Evolutionary conservation across 2,888 invertebrate species (phyloP).

Genomic region (Orthonevra nobilis): DNA sequence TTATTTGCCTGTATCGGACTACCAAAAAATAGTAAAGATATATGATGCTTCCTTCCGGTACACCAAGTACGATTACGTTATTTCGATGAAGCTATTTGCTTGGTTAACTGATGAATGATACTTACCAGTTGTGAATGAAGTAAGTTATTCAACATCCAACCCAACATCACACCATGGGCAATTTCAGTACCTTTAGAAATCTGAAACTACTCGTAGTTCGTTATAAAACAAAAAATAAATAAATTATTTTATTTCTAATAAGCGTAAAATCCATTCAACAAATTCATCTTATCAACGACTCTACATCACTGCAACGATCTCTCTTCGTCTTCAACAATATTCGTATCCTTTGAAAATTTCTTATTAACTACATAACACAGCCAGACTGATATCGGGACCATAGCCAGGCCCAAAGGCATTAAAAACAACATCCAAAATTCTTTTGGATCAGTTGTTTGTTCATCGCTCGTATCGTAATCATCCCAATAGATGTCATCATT

Average conservation of each 20-base stretch:
- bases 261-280: constrained; percentile 62
- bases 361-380: constrained; percentile 75
- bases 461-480: constrained; percentile 73
- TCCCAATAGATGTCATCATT: constrained; percentile 74
- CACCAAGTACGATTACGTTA: too few species aligned
- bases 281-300: constrained; percentile 13
- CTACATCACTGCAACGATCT: constrained; percentile 73
- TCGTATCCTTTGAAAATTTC: constrained; percentile 62
- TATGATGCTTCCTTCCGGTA: too few species aligned
- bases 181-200: too few species aligned
- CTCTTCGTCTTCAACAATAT: constrained; percentile 71
- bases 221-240: too few species aligned
- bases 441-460: constrained; percentile 73
- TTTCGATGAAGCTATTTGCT: too few species aligned
- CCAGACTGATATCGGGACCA: constrained; percentile 77
- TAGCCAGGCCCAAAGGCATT: constrained; percentile 77
- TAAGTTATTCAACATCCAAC: too few species aligned
- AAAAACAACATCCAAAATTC: constrained; percentile 77
- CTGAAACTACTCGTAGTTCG: too few species aligned
- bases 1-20: too few species aligned
- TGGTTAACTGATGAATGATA: too few species aligned
- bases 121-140: too few species aligned
- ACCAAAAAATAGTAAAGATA: too few species aligned
- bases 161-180: too few species aligned
- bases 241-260: constrained; percentile 64